Conservation (phyloP, 2,797 vertebrate genomes). For the Rhynchotus rufescens region DNA sequence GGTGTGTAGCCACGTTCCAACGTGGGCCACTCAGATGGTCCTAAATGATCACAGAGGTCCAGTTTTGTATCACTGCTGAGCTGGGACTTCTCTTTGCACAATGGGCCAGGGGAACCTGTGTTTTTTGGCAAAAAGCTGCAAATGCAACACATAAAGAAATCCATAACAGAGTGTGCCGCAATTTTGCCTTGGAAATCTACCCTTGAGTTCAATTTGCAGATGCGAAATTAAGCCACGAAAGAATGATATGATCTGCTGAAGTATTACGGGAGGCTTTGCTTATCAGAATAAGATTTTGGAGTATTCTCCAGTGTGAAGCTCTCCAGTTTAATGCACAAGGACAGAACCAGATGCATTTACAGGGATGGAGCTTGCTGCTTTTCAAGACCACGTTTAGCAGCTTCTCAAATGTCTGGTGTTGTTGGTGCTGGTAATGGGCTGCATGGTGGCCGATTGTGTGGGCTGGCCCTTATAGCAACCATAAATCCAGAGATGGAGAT, state of each 20-base stretch:
- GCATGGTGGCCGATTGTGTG: constrained; percentile 60
- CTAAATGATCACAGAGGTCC: not conserved
- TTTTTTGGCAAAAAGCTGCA: not conserved
- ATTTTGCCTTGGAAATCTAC: not conserved
- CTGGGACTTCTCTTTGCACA: not conserved
- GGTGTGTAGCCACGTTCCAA: not conserved
- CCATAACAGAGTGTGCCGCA: fast-evolving
- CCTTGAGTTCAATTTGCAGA: not conserved
- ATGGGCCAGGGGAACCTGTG: fast-evolving
- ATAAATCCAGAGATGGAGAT: constrained; percentile 48
- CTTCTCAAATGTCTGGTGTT: constrained; percentile 66
- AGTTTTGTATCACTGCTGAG: not conserved
- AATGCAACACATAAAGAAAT: not conserved
- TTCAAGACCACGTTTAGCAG: constrained; percentile 60
- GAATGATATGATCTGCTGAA: constrained; percentile 13
- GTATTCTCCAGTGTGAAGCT: not conserved
- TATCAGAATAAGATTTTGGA: constrained; percentile 12
- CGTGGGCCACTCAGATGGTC: fast-evolving
- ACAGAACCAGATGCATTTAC: constrained; percentile 63
- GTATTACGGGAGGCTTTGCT: not conserved
- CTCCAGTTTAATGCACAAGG: constrained; percentile 45
- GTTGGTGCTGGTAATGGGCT: constrained; percentile 59
- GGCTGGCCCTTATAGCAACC: constrained; percentile 61
- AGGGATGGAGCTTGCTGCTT: not conserved
- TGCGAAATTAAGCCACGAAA: not conserved